Evolutionary conservation across 92 coral and sea anemone species (phyloP).

Genomic region (Phymanthus crucifer): DNA sequence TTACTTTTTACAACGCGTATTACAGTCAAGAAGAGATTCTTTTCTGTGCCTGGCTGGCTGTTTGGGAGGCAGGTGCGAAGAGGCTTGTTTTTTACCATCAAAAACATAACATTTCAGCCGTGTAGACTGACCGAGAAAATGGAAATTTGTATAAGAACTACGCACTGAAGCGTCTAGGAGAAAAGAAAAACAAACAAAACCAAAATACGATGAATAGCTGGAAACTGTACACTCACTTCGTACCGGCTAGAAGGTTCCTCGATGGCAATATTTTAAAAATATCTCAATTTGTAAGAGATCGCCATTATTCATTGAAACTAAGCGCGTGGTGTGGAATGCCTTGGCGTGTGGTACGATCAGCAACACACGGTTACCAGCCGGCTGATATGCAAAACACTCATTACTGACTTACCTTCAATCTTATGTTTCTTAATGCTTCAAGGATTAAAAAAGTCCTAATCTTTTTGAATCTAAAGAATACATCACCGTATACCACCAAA

Average conservation of each 20-base stretch:
- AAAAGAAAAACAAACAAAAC: neutral
- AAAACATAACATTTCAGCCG: neutral
- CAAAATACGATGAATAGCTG: neutral
- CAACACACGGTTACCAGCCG: neutral
- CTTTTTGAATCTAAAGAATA: neutral
- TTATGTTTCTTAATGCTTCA: neutral
- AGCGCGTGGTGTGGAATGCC: no score
- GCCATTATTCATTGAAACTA: no score
- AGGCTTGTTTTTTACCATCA: neutral
- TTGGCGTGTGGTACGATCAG: neutral
- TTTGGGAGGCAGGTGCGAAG: neutral
- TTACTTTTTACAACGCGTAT: neutral
- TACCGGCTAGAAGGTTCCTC: no score
- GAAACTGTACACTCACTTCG: neutral
- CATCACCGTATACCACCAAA: neutral
- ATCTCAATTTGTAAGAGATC: no score
- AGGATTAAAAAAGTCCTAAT: constrained; percentile 2
- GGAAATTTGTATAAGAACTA: no score
- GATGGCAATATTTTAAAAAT: no score
- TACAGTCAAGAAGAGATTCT: neutral
- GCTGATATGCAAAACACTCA: neutral
- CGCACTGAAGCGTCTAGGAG: neutral
- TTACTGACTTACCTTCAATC: neutral
- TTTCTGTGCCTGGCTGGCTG: neutral
- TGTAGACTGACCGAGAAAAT: neutral